phyloP scores from a whole-genome alignment of 2,797 vertebrate species.

The Channallabes apus region DNA sequence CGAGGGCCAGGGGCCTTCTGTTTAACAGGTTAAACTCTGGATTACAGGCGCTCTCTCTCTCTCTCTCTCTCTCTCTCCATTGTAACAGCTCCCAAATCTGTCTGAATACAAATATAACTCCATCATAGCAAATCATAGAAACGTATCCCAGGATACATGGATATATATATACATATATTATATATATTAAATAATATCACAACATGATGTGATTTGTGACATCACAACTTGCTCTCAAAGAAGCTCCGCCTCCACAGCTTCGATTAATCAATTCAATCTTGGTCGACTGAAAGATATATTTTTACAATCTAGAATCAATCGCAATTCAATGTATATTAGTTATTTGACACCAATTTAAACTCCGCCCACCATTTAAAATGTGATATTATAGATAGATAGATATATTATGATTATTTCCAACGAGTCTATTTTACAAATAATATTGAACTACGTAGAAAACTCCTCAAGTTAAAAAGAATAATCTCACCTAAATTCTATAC shows the following conservation, averaged over 20 bases:
- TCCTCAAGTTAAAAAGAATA: neutral
- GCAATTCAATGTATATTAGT: too few species aligned
- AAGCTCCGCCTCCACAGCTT: neutral
- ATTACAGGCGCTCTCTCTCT: neutral
- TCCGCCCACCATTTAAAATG: neutral
- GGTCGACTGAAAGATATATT: neutral
- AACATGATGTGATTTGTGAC: neutral
- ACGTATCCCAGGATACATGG: too few species aligned
- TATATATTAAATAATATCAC: neutral
- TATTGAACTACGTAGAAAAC: neutral
- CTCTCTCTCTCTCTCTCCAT: neutral
- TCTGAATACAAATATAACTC: neutral
- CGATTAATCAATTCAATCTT: neutral
- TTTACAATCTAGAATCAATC: neutral
- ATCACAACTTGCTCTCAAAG: neutral
- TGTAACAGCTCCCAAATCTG: neutral
- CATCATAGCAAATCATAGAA: neutral
- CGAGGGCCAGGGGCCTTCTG: slow-evolving; percentile 72
- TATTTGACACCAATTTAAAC: neutral
- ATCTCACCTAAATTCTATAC: too few species aligned
- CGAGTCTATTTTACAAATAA: neutral
- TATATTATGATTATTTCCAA: neutral
- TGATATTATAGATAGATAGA: neutral
- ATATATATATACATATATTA: too few species aligned
- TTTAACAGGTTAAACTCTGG: slow-evolving; percentile 72